A percentile compares a stretch with the other conserved stretches of the same genome.
Evolutionary conservation across 2,113 vertebrate genomes (phyloP).

Genomic region (Taurulus bubalis): DNA sequence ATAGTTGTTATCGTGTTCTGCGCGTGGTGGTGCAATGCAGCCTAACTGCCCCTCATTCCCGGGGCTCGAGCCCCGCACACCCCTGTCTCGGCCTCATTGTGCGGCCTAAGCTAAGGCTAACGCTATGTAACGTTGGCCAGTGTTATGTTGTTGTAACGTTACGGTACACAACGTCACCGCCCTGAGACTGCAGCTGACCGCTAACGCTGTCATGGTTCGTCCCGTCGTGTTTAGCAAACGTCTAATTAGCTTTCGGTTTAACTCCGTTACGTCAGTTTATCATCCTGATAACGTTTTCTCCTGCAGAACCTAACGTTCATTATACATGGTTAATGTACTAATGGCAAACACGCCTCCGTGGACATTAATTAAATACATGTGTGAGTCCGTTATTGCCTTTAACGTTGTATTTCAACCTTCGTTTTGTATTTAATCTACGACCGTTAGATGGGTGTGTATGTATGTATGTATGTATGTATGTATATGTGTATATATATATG

Average conservation of each 20-base stretch:
- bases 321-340: too few species aligned
- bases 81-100: slow-evolving; percentile 34
- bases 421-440: not conserved
- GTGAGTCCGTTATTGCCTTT: too few species aligned
- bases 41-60: not conserved
- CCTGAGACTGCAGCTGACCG: not conserved
- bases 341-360: not conserved
- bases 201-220: not conserved
- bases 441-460: too few species aligned
- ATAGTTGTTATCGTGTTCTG: fast-evolving
- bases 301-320: not conserved
- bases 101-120: slow-evolving; percentile 74
- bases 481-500: too few species aligned
- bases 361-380: not conserved
- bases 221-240: not conserved
- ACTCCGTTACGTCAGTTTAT: not conserved
- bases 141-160: not conserved
- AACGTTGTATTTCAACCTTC: not conserved
- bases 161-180: not conserved
- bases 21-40: fast-evolving
- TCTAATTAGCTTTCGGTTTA: not conserved
- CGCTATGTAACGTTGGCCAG: not conserved
- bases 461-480: too few species aligned
- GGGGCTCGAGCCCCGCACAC: not conserved
- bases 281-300: not conserved